Base-by-base conservation (phyloP, 1,140 invertebrate species). In the Heliconius hewitsoni region DNA sequence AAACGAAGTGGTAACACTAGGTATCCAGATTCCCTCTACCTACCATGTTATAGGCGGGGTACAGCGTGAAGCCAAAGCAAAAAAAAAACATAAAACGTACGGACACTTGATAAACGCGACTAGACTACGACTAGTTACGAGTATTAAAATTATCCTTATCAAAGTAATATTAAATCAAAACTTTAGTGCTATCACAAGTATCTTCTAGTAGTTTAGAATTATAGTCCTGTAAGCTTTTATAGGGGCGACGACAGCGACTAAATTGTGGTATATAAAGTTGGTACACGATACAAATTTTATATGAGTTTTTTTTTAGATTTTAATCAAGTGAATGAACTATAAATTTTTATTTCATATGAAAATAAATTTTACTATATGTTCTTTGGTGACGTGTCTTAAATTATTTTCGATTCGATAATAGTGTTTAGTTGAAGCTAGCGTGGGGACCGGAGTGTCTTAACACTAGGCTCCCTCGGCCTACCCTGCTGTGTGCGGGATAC, bases 151-250 rank as follows among this genome's bases (percentile, higher is more conserved):
- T 66, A 66, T 66, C 60, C 60, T 66, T 66, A 66, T 66, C 60
- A 66, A 27, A 66, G 11, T 30, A 66, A 66, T 66, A 66, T 66
- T 27, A 66, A 66, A 66, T 66, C 60, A 30, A 66, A 66, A 66
- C 13, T 66, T 30, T 23, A 30, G 1, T 66, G 60, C 9, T 30
- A 6, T 30, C 3, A 30, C 60, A 66, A 66, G 60, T 66, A 19
- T 18, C 50, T 19, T 52, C 55, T 23, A 27, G 60, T 66, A 66
- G 60, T 30, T 66, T 16, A 66, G 27, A 66, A 66, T 66, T 66
- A 66, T 66, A 66, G 60, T 46, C 3, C 5, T 52, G 6, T 52
- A 52, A 27, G 60, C 27, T 66, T 66, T 66, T 66, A 66, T 66
- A 66, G 60, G 60, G 60, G 23, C 60, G 13, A 27, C 27, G 60